A percentile compares a stretch with the other conserved stretches of the same genome.
phyloP scores from a whole-genome alignment of 2,888 invertebrate genomes.

The Noctuana brunneofusca region DNA sequence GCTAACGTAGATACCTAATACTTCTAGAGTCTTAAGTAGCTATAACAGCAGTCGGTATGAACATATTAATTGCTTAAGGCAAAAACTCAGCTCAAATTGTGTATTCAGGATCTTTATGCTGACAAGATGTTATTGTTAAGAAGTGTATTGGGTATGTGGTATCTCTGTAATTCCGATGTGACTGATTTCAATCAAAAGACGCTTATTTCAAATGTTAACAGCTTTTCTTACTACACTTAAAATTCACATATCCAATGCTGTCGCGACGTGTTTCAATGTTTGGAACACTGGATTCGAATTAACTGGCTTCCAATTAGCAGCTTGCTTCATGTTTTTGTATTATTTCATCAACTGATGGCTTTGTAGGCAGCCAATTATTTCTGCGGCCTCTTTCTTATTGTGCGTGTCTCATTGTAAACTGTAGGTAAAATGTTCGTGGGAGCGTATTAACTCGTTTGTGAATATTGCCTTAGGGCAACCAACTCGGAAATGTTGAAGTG shows the following conservation, averaged over 20 bases:
- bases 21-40: too few species aligned
- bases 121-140: too few species aligned
- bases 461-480: constrained; percentile 21
- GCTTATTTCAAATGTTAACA: constrained; percentile 31
- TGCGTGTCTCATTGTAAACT: constrained; percentile 21
- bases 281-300: constrained; percentile 19
- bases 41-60: too few species aligned
- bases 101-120: background rate
- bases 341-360: constrained; percentile 19
- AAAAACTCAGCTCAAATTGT: background rate
- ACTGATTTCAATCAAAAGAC: constrained; percentile 15
- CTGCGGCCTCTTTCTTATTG: constrained; percentile 24
- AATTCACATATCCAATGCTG: constrained; percentile 24
- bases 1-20: too few species aligned
- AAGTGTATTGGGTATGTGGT: too few species aligned
- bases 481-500: background rate
- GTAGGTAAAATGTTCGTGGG: constrained; percentile 49
- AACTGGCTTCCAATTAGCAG: constrained; percentile 33
- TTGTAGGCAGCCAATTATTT: constrained; percentile 34
- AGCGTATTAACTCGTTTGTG: constrained; percentile 64
- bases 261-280: constrained; percentile 19
- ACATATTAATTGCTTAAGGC: too few species aligned
- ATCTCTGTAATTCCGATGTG: constrained; percentile 21
- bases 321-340: constrained; percentile 27
- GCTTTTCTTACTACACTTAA: constrained; percentile 26